Base-by-base conservation (phyloP, 53 echinoderm and acorn worm species). In the Holothuria scabra region DNA sequence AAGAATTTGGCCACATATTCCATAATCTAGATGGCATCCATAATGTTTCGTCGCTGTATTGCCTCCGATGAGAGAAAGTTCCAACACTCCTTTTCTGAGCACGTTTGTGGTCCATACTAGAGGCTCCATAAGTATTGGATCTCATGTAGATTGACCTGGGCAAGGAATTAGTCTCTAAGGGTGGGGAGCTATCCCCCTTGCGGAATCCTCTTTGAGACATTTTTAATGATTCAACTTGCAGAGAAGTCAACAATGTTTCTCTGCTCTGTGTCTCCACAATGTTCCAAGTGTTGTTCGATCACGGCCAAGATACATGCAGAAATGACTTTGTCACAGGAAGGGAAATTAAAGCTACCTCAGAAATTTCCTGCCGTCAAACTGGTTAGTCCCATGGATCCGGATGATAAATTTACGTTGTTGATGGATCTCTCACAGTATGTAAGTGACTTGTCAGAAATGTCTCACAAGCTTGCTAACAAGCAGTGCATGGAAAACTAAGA, bases 1-100 rank as follows among this genome's bases (percentile, higher is more conserved):
- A 0, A 23, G 32, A 32, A 14, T 28, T 29, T 2, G 82, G 82
- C 82, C 65, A 81, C 38, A 81, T 61, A 32, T 64, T 81, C 82
- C 82, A 81, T 14, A 81, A 14, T 14, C 65, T n/a, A 12, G 82
- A 81, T 12, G 82, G 82, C 12, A 37, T 64, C 82, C 44, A 41
- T n/a, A 81, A 38, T 20, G 62, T 28, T 19, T 81, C 82, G 6
- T 81, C 82, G 44, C 82, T 81, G 61, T 63, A 64, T 34, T 81
- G 82, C 31, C 82, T 61, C 5, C 82, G 82, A 33, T 81, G 82
- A 12, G 82, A 68, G 28, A 60, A 72, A 29, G 37, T 8, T 8
- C 78, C 78, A 4, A 4, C 5, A 23, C 49, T 23, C 23, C 23
- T 69, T 26, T 46, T 78, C 20, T 78, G 26, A 13, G 16, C 56